Base-by-base conservation (phyloP, 2,113 vertebrate genomes). In the Carassius auratus region DNA sequence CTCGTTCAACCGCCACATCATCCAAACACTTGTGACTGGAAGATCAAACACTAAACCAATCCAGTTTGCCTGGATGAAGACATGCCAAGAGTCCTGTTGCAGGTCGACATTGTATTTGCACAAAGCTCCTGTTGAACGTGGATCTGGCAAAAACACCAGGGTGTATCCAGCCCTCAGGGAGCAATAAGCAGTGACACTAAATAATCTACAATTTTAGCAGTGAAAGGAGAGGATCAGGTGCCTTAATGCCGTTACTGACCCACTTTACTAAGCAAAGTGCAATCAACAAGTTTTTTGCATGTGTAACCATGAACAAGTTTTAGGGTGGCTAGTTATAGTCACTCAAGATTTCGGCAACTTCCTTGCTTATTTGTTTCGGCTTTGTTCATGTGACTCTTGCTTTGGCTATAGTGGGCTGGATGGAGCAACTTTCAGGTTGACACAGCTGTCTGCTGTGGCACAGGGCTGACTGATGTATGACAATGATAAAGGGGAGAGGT, bases 51-150 rank as follows among this genome's bases (percentile, higher is more conserved):
- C 14, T 52, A 76, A 26, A 76, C 8, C 33, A 26, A 23, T 12
- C 15, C 3, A 26, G 12, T 50, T 66, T 50, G 2, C 5, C 42
- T 48, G 15, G 23, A 68, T 81, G 68, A 26, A 21, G 8, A 68
- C 23, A 26, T 59, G 48, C 21, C 4, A n/a, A 69, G 13, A 77
- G 30, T 42, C 15, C 76, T 59, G 23, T 79, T 62, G n/a, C 85
- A 86, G 77, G 68, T 69, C 23, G 21, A 17, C 17, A 8, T 21
- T 82, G 42, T 57, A 10, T 84, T 19, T 36, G 77, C 57, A 88
- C 87, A 88, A 88, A 83, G 76, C 62, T 71, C 71, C 42, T 84
- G 45, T 74, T 83, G 87, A 75, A 74, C 3, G 1, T 45, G 17
- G 62, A 74, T 69, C 23, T 57, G 74, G 74, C 80, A 82, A 69